Evolutionary conservation across 2,797 vertebrate species (phyloP).

Genomic region (Lutjanus argentimaculatus): DNA sequence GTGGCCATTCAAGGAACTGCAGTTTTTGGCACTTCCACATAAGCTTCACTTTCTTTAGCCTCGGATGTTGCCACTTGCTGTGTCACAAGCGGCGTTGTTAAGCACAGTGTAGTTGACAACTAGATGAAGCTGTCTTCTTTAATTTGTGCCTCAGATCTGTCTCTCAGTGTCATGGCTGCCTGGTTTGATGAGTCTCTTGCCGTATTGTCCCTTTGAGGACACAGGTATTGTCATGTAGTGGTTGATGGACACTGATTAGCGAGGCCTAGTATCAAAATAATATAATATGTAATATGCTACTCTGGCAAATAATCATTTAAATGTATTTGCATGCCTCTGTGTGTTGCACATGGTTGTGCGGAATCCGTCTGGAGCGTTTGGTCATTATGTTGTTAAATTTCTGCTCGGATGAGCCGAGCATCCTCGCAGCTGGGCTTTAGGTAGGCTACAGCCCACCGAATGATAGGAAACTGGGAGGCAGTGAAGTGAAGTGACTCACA

Average conservation of each 20-base stretch:
- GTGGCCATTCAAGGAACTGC: neutral
- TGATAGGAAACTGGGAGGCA: constrained; percentile 73
- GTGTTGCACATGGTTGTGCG: constrained; percentile 25
- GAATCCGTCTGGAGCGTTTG: constrained; percentile 64
- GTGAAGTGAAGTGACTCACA: constrained; percentile 78
- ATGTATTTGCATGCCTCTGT: constrained; percentile 17
- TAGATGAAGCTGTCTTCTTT: constrained; percentile 34
- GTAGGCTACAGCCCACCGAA: constrained; percentile 69
- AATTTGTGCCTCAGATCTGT: constrained; percentile 24
- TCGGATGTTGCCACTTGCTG: neutral
- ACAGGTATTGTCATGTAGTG: constrained; percentile 9
- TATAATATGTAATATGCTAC: neutral
- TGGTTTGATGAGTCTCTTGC: constrained; percentile 34
- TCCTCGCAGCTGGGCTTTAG: constrained; percentile 76
- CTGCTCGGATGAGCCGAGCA: constrained; percentile 73
- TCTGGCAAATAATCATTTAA: constrained; percentile 10
- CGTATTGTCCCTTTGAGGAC: constrained; percentile 18
- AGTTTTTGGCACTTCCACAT: neutral
- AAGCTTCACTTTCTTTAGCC: too few relatives aligned
- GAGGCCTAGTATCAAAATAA: neutral
- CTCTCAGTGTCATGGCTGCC: constrained; percentile 13
- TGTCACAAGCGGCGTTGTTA: neutral
- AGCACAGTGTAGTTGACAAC: neutral
- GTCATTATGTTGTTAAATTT: constrained; percentile 77
- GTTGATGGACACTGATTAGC: constrained; percentile 16